A percentile compares a stretch with the other conserved stretches of the same genome.
These are phyloP conservation scores for Syrrhaptes paradoxus DNA, from an alignment of 2,113 vertebrate species.

Conservation along the genomic window DNA sequence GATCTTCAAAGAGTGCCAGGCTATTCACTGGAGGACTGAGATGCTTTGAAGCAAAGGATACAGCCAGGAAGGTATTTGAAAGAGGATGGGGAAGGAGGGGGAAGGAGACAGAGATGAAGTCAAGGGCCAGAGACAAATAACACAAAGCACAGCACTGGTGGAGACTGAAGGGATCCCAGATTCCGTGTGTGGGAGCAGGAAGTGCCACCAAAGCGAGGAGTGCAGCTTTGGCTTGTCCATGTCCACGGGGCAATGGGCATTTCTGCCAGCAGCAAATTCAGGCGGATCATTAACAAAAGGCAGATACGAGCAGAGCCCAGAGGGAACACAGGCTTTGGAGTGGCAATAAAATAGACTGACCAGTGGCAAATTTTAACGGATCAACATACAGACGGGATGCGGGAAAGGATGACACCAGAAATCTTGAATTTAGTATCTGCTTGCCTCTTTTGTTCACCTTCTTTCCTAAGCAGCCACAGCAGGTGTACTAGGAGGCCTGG, in stretches of 20 bases:
- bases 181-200: rapidly evolving
- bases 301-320: neutral
- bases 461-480: neutral
- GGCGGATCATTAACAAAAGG: neutral
- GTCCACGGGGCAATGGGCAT: rapidly evolving
- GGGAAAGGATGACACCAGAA: neutral
- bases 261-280: neutral
- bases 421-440: neutral
- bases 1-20: neutral
- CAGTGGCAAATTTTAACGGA: neutral
- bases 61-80: neutral
- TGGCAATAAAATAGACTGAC: neutral
- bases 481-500: neutral
- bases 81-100: neutral
- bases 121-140: neutral
- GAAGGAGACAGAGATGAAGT: neutral
- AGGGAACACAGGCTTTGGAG: rapidly evolving
- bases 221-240: no score
- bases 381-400: rapidly evolving
- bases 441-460: neutral
- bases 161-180: neutral
- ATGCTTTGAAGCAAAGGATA: constrained; percentile 1
- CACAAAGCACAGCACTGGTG: rapidly evolving
- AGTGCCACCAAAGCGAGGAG: neutral
- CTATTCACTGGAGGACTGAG: neutral